Conservation (phyloP, 1,140 invertebrate genomes). For the Penaeus vannamei region DNA sequence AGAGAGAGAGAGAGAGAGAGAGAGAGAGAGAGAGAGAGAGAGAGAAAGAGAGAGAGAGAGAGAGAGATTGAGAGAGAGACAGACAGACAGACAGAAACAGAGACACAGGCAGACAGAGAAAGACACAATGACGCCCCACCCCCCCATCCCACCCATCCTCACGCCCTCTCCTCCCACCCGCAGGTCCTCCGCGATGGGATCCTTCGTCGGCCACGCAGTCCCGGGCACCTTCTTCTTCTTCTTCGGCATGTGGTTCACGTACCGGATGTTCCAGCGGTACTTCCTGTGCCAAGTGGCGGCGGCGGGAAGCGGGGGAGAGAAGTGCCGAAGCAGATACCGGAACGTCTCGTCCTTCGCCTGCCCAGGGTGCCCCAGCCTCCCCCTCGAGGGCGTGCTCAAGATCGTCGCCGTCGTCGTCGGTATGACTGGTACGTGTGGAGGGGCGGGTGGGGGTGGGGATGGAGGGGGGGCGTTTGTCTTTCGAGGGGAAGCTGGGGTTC, state of each 20-base stretch:
- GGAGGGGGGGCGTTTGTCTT: too few species aligned
- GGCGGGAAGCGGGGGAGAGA: slow-evolving; percentile 50
- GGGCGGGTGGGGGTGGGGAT: too few species aligned
- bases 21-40: too few species aligned
- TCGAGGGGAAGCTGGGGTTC: too few species aligned
- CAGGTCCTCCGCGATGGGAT: slow-evolving; percentile 46
- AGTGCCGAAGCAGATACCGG: slow-evolving; percentile 67
- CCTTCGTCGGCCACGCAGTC: slow-evolving; percentile 71
- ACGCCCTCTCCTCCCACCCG: too few species aligned
- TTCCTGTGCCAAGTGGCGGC: slow-evolving; percentile 58
- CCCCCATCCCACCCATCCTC: too few species aligned
- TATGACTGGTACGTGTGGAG: slow-evolving; percentile 69
- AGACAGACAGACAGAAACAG: too few species aligned
- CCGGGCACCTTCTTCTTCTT: slow-evolving; percentile 75
- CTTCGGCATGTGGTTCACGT: slow-evolving; percentile 74
- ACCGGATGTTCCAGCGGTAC: slow-evolving; percentile 70
- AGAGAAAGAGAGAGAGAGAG: too few species aligned
- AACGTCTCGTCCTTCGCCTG: slow-evolving; percentile 71
- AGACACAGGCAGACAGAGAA: too few species aligned
- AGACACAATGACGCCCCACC: too few species aligned
- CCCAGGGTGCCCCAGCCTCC: slow-evolving; percentile 67
- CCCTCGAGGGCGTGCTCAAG: slow-evolving; percentile 72
- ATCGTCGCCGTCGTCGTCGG: slow-evolving; percentile 71
- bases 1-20: too few species aligned
- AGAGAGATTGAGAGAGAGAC: too few species aligned